Evolutionary conservation across 2,888 invertebrate species (phyloP).

Genomic region (Prenolepis imparis): DNA sequence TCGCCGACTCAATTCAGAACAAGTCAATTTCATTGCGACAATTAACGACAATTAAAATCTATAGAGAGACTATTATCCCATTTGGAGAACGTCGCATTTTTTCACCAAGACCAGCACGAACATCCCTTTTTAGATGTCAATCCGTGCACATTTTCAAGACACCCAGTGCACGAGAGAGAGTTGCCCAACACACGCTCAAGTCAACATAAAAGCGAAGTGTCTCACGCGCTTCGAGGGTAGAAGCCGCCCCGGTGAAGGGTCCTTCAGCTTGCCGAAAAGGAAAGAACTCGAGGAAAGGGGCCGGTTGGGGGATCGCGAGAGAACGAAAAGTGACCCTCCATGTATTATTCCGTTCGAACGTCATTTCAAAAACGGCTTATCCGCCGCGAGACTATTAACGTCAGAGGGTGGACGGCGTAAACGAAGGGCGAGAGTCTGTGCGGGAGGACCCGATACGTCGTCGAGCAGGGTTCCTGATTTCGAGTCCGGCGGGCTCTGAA

Average conservation of each 20-base stretch:
- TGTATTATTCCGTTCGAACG: conserved; percentile 78
- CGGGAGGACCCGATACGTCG: conserved; percentile 68
- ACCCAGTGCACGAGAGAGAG: neutral
- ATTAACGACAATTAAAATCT: conserved; percentile 72
- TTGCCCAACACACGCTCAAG: conserved; percentile 45
- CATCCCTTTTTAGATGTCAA: neutral
- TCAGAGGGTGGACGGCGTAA: conserved; percentile 73
- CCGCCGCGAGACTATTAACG: conserved; percentile 77
- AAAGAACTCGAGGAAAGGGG: conserved; percentile 76
- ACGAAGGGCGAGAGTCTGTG: conserved; percentile 59
- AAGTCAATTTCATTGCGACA: conserved; percentile 78
- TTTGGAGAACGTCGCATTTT: neutral
- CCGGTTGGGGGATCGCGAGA: conserved; percentile 61
- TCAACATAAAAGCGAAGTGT: conserved; percentile 63
- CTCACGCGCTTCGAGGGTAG: conserved; percentile 69
- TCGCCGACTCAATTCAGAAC: conserved; percentile 73
- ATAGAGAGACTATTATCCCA: neutral
- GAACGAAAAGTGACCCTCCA: conserved; percentile 76
- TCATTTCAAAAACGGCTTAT: conserved; percentile 78
- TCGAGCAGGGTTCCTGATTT: conserved; percentile 65
- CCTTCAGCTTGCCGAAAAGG: conserved; percentile 76
- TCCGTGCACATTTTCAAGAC: conserved; percentile 17
- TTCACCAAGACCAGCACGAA: neutral
- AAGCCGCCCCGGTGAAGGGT: conserved; percentile 73
- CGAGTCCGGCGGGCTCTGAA: conserved; percentile 64